Conservation (phyloP, 2,797 vertebrate genomes). For the Antennarius maculatus region DNA sequence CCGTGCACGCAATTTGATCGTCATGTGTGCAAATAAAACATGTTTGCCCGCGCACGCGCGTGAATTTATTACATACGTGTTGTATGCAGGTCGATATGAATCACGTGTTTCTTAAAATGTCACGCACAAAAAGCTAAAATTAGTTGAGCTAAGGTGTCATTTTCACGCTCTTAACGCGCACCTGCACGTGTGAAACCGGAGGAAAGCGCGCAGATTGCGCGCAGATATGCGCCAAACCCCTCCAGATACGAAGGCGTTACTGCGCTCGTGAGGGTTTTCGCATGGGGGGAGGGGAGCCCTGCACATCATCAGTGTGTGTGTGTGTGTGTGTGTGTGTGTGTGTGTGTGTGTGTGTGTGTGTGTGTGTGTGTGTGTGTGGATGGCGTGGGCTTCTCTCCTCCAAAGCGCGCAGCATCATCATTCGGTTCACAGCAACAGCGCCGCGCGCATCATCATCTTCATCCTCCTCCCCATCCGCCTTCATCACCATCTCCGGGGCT, state of each 20-base stretch:
- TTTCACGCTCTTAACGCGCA: not conserved
- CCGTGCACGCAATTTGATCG: slow-evolving; percentile 18
- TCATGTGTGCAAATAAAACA: slow-evolving; percentile 5
- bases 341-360: slow-evolving; percentile 52
- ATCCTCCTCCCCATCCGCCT: slow-evolving; percentile 50
- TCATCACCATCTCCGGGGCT: slow-evolving; percentile 49
- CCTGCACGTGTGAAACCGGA: not conserved
- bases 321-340: slow-evolving; percentile 51
- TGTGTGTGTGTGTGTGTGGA: slow-evolving; percentile 51
- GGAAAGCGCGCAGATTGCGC: slow-evolving; percentile 12
- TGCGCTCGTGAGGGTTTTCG: slow-evolving; percentile 34
- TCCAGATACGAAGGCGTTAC: slow-evolving; percentile 48
- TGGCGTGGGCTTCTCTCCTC: slow-evolving; percentile 74
- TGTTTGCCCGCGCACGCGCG: slow-evolving; percentile 22
- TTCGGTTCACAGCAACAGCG: slow-evolving; percentile 63
- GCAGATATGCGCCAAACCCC: slow-evolving; percentile 45
- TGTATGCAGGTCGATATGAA: not conserved
- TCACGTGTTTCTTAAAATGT: not conserved
- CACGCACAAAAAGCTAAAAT: not conserved
- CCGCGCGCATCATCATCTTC: slow-evolving; percentile 61
- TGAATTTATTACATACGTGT: no score
- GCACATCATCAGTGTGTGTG: slow-evolving; percentile 56
- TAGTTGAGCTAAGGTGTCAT: not conserved
- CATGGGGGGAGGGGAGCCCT: slow-evolving; percentile 65
- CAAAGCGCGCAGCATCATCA: slow-evolving; percentile 60